A percentile compares a stretch with the other conserved stretches of the same genome.
phyloP scores from a whole-genome alignment of 2,113 vertebrate genomes.

The Petrocephalus microphthalmus region DNA sequence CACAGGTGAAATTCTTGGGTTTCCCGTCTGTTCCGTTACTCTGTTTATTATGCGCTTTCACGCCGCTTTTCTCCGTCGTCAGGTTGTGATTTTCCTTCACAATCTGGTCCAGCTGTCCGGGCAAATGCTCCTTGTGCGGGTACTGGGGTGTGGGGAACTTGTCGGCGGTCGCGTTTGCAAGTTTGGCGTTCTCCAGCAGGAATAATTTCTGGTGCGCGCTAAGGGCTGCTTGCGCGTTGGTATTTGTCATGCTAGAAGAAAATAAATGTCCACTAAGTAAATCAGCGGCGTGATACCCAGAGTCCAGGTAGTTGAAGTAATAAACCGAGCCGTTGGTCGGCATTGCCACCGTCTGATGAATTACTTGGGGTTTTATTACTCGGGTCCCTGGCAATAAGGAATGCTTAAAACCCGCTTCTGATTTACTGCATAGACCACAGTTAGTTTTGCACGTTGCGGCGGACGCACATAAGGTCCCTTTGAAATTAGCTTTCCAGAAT shows the following conservation, averaged over 20 bases:
- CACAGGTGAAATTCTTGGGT: conserved; percentile 95
- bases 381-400: conserved; percentile 63
- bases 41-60: conserved; percentile 72
- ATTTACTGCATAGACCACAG: conserved; percentile 82
- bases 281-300: conserved; percentile 80
- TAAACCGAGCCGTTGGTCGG: conserved; percentile 82
- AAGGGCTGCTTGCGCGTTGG: conserved; percentile 73
- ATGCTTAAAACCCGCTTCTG: conserved; percentile 71
- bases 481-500: conserved; percentile 85
- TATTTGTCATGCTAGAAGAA: conserved; percentile 68
- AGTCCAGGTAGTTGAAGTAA: conserved; percentile 95
- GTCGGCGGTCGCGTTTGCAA: conserved; percentile 67
- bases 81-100: conserved; percentile 82
- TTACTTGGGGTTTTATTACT: conserved; percentile 90
- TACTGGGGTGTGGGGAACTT: conserved; percentile 79
- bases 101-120: conserved; percentile 88
- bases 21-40: conserved; percentile 71
- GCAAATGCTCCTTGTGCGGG: conserved; percentile 85
- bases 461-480: conserved; percentile 69
- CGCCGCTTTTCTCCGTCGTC: conserved; percentile 63
- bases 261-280: conserved; percentile 82
- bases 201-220: conserved; percentile 86
- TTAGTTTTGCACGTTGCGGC: conserved; percentile 78
- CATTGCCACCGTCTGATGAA: conserved; percentile 81
- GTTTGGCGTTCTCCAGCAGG: conserved; percentile 83